phyloP scores from a whole-genome alignment of 2,797 vertebrate species.

The Poecilia picta region DNA sequence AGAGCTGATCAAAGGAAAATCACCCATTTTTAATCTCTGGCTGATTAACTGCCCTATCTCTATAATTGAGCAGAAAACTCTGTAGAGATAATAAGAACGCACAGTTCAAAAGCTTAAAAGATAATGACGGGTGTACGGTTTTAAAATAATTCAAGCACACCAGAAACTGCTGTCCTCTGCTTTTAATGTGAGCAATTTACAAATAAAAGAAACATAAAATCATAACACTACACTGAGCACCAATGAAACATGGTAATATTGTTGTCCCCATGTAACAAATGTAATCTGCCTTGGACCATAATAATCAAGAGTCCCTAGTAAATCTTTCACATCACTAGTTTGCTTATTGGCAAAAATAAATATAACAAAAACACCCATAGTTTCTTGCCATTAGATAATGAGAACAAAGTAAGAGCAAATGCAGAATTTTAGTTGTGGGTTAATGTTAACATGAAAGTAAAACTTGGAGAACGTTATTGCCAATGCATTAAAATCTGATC shows the following conservation, averaged over 20 bases:
- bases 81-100: not conserved
- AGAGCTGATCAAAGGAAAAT: conserved; percentile 1
- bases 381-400: not conserved
- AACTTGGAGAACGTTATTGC: not conserved
- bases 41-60: not conserved
- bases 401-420: not conserved
- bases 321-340: not conserved
- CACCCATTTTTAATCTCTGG: not conserved
- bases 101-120: not conserved
- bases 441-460: not conserved
- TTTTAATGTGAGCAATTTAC: not conserved
- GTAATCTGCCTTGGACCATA: not conserved
- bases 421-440: not conserved
- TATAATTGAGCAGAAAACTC: not conserved
- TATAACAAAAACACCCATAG: not conserved
- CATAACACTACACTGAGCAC: not conserved
- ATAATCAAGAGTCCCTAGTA: not conserved
- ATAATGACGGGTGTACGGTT: not conserved
- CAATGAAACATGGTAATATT: not conserved
- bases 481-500: not conserved
- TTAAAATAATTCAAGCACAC: not conserved
- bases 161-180: not conserved
- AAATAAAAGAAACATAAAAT: not conserved
- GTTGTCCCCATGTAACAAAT: not conserved
- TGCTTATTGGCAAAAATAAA: not conserved